phyloP scores from a whole-genome alignment of 2,113 vertebrate genomes.

The Zosterops lateralis region DNA sequence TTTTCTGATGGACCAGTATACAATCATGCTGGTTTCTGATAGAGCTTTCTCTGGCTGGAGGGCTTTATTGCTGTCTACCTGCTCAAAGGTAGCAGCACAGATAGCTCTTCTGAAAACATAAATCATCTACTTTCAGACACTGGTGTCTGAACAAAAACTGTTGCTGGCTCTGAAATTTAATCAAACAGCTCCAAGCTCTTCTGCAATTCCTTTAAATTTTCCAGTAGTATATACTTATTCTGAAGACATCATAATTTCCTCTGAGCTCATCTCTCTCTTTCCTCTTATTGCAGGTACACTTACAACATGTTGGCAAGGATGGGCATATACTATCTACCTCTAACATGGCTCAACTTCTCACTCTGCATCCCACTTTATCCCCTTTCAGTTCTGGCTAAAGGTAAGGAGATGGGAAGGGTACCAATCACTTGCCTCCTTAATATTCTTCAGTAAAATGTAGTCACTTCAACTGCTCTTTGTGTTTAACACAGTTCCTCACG shows the following conservation, averaged over 20 bases:
- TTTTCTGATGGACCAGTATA: background rate
- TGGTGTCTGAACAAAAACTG: background rate
- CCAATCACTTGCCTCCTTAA: background rate
- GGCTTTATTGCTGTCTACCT: background rate
- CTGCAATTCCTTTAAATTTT: background rate
- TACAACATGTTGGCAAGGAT: slow-evolving; percentile 81
- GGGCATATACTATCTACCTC: slow-evolving; percentile 71
- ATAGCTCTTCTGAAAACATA: background rate
- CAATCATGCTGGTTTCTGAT: background rate
- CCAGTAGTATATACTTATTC: background rate
- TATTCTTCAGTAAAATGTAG: background rate
- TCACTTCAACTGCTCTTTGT: background rate
- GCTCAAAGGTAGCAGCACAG: background rate
- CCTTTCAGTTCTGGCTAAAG: slow-evolving; percentile 84
- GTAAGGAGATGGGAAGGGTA: slow-evolving; percentile 64
- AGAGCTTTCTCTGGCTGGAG: background rate
- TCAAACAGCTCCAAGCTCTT: background rate
- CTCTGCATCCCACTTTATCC: slow-evolving; percentile 84
- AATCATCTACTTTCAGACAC: background rate
- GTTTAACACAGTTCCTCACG: background rate
- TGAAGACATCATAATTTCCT: background rate
- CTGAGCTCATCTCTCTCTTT: background rate
- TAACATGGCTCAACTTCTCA: slow-evolving; percentile 87
- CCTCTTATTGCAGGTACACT: slow-evolving; percentile 69
- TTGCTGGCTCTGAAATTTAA: background rate